These are phyloP conservation scores for Eptesicus fuscus DNA, from an alignment of 2,113 vertebrate genomes.

Conservation along the genomic window DNA sequence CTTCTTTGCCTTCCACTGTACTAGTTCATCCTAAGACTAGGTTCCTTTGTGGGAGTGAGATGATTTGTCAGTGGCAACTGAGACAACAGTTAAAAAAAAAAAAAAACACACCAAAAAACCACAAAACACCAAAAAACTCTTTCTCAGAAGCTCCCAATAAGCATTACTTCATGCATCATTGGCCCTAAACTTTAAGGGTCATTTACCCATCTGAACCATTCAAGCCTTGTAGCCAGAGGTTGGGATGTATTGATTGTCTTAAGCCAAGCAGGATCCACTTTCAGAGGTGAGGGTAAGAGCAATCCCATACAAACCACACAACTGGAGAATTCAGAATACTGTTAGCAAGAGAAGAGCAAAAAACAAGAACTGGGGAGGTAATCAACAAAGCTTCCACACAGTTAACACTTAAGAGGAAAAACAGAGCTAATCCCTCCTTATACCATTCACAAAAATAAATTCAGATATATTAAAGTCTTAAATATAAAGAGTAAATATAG, in stretches of 20 bases:
- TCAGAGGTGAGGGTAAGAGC: neutral
- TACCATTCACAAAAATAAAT: neutral
- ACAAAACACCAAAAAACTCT: neutral
- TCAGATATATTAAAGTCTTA: neutral
- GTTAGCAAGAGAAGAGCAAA: neutral
- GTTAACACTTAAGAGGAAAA: neutral
- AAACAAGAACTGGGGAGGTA: neutral
- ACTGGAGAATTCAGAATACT: neutral
- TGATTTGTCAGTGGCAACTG: neutral
- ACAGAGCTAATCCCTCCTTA: neutral
- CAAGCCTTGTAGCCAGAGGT: neutral
- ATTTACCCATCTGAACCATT: neutral
- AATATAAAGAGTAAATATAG: neutral
- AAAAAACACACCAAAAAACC: neutral
- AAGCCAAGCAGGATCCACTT: neutral
- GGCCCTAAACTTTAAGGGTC: neutral
- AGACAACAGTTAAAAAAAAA: neutral
- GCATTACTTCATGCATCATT: neutral
- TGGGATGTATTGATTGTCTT: neutral
- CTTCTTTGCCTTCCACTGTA: neutral
- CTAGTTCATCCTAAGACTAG: neutral
- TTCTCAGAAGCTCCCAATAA: neutral
- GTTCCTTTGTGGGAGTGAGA: neutral
- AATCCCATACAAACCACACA: neutral
- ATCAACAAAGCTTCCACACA: neutral